phyloP scores from a whole-genome alignment of 2,888 invertebrate genomes.

The Drosophila nigricruria region DNA sequence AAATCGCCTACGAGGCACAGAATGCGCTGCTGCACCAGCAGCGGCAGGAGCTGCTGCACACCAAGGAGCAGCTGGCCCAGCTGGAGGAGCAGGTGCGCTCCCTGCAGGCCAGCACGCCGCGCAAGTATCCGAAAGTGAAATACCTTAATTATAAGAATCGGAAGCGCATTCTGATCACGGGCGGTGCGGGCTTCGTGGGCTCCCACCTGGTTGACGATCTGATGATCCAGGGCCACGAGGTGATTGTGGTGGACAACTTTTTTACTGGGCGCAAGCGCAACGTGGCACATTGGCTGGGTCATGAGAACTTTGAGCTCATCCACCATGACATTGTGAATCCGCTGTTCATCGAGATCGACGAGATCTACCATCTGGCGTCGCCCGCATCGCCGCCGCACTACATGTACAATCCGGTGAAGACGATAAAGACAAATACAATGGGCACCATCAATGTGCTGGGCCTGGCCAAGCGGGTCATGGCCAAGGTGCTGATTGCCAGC shows the following conservation, averaged over 20 bases:
- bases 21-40: slow-evolving; percentile 71
- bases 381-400: slow-evolving; percentile 99
- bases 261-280: slow-evolving; percentile 98
- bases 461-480: slow-evolving; percentile 96
- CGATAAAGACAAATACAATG: slow-evolving; percentile 99
- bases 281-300: slow-evolving; percentile 99
- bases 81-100: slow-evolving; percentile 90
- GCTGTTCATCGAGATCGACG: slow-evolving; percentile 97
- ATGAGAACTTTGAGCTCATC: slow-evolving; percentile 99
- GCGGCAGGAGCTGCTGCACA: slow-evolving; percentile 87
- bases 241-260: slow-evolving; percentile 98
- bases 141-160: slow-evolving; percentile 96
- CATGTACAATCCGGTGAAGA: slow-evolving; percentile 99
- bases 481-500: slow-evolving; percentile 97
- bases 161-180: slow-evolving; percentile 97
- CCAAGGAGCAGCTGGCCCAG: slow-evolving; percentile 88
- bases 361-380: slow-evolving; percentile 99
- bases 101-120: slow-evolving; percentile 91
- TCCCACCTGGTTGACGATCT: slow-evolving; percentile 98
- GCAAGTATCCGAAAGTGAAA: slow-evolving; percentile 95
- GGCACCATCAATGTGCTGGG: slow-evolving; percentile 97
- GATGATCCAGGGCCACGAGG: slow-evolving; percentile 98
- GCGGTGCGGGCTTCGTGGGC: slow-evolving; percentile 99
- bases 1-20: slow-evolving; percentile 65
- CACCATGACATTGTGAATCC: slow-evolving; percentile 99